phyloP scores from a whole-genome alignment of 2,888 invertebrate species.

The Plebejus melissa region DNA sequence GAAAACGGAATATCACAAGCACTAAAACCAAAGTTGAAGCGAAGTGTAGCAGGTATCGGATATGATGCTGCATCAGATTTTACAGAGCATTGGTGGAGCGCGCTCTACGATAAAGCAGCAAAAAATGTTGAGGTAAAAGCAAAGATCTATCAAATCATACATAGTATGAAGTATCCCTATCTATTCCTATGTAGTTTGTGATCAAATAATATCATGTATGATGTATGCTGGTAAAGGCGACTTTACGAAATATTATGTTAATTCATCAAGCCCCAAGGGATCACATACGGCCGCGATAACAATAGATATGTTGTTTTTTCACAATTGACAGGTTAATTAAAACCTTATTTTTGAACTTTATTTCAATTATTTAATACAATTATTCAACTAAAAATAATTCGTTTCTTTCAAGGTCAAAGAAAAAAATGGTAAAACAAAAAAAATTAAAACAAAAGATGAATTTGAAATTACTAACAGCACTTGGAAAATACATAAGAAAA shows the following conservation, averaged over 20 bases:
- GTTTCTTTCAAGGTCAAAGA: slow-evolving; percentile 53
- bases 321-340: too few relatives aligned
- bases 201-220: too few relatives aligned
- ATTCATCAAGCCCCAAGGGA: too few relatives aligned
- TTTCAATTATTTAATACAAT: slow-evolving; percentile 28
- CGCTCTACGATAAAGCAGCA: slow-evolving; percentile 86
- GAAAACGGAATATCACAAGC: slow-evolving; percentile 88
- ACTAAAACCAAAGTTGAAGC: slow-evolving; percentile 88
- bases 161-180: too few relatives aligned
- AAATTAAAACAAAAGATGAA: slow-evolving; percentile 59
- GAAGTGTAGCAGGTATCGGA: slow-evolving; percentile 88
- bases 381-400: not conserved
- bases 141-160: not conserved
- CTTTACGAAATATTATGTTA: too few relatives aligned
- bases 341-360: too few relatives aligned
- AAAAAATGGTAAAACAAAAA: slow-evolving; percentile 64
- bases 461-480: slow-evolving; percentile 64
- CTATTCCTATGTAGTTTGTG: too few relatives aligned
- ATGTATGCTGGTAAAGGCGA: too few relatives aligned
- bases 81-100: slow-evolving; percentile 92
- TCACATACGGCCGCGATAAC: too few relatives aligned
- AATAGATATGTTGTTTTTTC: too few relatives aligned
- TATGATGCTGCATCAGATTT: slow-evolving; percentile 86
- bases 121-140: slow-evolving; percentile 79
- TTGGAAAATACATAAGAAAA: slow-evolving; percentile 58